A percentile compares a stretch with the other conserved stretches of the same genome.
phyloP scores from a whole-genome alignment of 2,888 invertebrate genomes.

The Drosophila nigricruria region DNA sequence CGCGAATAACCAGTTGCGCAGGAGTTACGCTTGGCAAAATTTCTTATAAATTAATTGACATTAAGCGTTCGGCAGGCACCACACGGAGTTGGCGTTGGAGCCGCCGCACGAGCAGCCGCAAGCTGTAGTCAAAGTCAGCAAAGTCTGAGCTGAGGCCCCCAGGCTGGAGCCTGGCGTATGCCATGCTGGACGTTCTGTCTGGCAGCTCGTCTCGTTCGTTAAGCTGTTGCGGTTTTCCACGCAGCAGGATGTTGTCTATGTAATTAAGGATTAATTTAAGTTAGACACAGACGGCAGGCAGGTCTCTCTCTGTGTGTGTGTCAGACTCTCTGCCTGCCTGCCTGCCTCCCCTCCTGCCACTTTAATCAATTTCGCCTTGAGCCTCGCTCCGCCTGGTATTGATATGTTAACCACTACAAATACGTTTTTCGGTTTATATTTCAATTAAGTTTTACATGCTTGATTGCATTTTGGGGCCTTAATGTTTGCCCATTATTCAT shows the following conservation, averaged over 20 bases:
- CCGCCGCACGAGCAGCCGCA: constrained; percentile 8
- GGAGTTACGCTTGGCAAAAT: constrained; percentile 30
- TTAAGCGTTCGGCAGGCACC: constrained; percentile 83
- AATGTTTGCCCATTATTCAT: constrained; percentile 77
- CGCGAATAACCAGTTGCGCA: constrained; percentile 60
- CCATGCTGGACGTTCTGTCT: constrained; percentile 40
- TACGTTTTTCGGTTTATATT: constrained; percentile 75
- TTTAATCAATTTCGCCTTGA: constrained; percentile 49
- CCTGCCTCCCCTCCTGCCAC: constrained; percentile 14
- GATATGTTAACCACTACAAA: constrained; percentile 77
- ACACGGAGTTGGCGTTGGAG: constrained; percentile 60
- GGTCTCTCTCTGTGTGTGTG: constrained; percentile 8
- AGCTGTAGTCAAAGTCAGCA: constrained; percentile 5
- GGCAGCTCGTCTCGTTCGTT: constrained; percentile 83
- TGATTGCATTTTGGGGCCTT: constrained; percentile 74
- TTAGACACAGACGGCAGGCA: constrained; percentile 60
- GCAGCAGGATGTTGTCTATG: constrained; percentile 84
- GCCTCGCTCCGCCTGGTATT: constrained; percentile 38
- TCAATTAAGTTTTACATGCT: constrained; percentile 79
- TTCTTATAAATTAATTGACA: constrained; percentile 83
- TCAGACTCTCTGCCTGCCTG: not conserved
- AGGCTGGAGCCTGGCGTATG: constrained; percentile 11
- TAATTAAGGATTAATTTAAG: constrained; percentile 84
- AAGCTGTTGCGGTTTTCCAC: constrained; percentile 75
- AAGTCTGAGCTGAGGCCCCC: constrained; percentile 30